Conservation (phyloP, 1,140 invertebrate species). For the Papilio polyxenes region DNA sequence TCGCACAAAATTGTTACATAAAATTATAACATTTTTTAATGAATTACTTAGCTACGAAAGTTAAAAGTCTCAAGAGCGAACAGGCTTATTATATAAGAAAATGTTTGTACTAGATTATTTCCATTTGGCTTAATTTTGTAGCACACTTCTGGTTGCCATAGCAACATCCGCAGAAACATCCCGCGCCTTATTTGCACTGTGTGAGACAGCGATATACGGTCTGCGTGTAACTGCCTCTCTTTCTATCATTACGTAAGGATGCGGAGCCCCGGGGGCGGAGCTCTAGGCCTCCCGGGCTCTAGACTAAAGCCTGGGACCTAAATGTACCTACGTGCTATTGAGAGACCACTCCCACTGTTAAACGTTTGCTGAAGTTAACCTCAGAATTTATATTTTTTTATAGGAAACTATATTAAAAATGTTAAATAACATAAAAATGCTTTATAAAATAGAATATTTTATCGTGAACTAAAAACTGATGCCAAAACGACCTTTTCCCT, state of each 20-base stretch:
- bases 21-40: too few relatives aligned
- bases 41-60: background rate
- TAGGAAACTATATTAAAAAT: too few relatives aligned
- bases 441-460: too few relatives aligned
- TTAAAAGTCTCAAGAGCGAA: background rate
- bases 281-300: conserved; percentile 16
- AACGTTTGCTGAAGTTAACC: background rate
- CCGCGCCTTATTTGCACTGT: conserved; percentile 35
- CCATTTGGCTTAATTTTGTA: conserved; percentile 23
- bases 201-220: conserved; percentile 36
- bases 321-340: conserved; percentile 9
- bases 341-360: conserved; percentile 8
- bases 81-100: background rate
- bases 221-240: conserved; percentile 37
- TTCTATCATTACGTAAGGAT: conserved; percentile 42
- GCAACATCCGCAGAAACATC: conserved; percentile 40
- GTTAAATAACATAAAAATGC: too few relatives aligned
- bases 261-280: conserved; percentile 40
- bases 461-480: too few relatives aligned
- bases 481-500: too few relatives aligned
- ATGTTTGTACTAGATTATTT: background rate
- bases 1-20: too few relatives aligned
- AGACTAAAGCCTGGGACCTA: conserved; percentile 29
- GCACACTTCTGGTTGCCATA: conserved; percentile 48
- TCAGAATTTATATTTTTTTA: background rate